Evolutionary conservation across 2,113 vertebrate genomes (phyloP).

Genomic region (Felis chaus): DNA sequence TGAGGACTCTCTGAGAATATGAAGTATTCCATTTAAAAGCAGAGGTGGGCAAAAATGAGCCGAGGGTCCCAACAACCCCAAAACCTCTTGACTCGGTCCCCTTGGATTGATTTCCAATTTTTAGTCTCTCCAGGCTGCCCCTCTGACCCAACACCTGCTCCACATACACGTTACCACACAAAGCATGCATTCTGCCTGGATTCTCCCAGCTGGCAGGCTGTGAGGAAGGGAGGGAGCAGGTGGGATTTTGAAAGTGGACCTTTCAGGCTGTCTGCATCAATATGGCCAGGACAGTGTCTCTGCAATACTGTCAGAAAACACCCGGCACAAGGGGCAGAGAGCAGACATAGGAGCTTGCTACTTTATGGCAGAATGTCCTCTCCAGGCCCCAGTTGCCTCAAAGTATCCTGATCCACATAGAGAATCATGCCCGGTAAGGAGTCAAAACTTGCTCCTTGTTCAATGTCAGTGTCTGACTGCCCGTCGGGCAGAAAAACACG

Average conservation of each 20-base stretch:
- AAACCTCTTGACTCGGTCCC: background rate
- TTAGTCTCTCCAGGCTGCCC: background rate
- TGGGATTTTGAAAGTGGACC: background rate
- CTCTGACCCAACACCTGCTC: conserved; percentile 1
- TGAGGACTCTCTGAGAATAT: background rate
- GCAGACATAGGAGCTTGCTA: background rate
- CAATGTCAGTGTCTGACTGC: background rate
- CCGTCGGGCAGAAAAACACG: background rate
- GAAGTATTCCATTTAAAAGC: background rate
- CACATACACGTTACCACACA: background rate
- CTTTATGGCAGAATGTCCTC: background rate
- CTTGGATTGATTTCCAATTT: background rate
- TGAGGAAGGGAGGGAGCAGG: background rate
- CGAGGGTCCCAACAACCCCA: background rate
- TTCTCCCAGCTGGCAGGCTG: background rate
- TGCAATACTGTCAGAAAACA: background rate
- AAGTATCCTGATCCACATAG: background rate
- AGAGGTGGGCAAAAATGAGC: background rate
- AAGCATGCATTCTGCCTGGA: background rate
- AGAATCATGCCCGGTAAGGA: background rate
- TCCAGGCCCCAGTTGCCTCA: background rate
- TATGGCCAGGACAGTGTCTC: background rate
- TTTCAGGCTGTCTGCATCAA: background rate
- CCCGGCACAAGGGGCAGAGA: background rate
- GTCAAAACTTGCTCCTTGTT: background rate